Base-by-base conservation (phyloP, 2,888 invertebrate species). In the Plutella xylostella region DNA sequence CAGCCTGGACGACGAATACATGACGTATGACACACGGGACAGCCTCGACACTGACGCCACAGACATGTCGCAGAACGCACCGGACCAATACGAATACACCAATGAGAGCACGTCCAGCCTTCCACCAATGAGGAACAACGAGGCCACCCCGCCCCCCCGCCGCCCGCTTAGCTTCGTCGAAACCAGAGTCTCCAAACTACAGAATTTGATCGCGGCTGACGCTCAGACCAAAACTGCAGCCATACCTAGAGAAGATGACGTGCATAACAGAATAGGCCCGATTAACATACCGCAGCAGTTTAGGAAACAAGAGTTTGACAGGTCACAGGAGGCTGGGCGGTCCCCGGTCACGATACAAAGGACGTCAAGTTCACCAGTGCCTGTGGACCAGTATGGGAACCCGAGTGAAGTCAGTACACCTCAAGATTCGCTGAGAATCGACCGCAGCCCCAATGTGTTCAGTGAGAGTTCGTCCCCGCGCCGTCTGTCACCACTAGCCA, bases 111-210 rank as follows among this genome's bases (percentile, higher is more conserved):
- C 31, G 1, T 12, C 33, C n/a, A 60, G 62, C 21, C 17, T 20
- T 11, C 57, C 62, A 22, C 45, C 54, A 28, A 61, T 60, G 43
- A 54, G 67, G 37, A 56, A 64, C 51, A 9, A 15, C 14, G 15
- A 43, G 19, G 15, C 11, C 20, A 17, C 19, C 17, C 43, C 52
- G 44, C 53, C 54, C 45, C 59, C 68, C 19, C 65, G 66, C 15
- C 58, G 70, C 48, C 76, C 80, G 2, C 69, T 70, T 51, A 78
- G 80, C 63, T 78, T 80, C 60, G 85, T 83, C 45, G 84, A 72
- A 50, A 67, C 77, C 31, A 83, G 80, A 70, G 82, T 84, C 51
- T 78, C 66, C 59, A 77, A 70, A 55, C 72, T 85, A 44, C 79
- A 82, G 56, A 71, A 61, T 50, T 61, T 73, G 48, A 72, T 78